Conservation (phyloP, 2,797 vertebrate genomes). For the Arrhamphus sclerolepis region DNA sequence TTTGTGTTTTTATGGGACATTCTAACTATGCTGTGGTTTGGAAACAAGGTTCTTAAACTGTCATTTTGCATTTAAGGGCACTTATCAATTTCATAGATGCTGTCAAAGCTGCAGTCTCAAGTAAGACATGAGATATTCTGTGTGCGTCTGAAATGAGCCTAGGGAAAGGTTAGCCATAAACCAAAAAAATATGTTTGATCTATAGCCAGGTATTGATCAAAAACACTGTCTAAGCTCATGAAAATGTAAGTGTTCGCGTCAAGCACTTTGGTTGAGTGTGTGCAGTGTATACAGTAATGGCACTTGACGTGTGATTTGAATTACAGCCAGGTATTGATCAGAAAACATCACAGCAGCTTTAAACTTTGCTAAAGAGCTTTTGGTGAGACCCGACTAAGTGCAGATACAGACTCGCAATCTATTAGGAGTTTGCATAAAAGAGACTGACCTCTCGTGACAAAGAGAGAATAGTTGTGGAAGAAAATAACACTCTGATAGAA, state of each 20-base stretch:
- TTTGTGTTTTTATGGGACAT: slow-evolving; percentile 68
- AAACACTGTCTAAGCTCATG: slow-evolving; percentile 70
- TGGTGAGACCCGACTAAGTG: slow-evolving; percentile 64
- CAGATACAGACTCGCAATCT: slow-evolving; percentile 61
- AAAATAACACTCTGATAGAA: not conserved
- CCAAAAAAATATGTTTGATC: slow-evolving; percentile 74
- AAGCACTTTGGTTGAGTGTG: slow-evolving; percentile 43
- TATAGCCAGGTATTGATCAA: slow-evolving; percentile 79
- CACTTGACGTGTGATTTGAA: slow-evolving; percentile 69
- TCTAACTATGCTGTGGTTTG: slow-evolving; percentile 49
- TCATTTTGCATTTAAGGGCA: slow-evolving; percentile 77
- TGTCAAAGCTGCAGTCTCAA: slow-evolving; percentile 64
- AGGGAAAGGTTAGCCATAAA: slow-evolving; percentile 71
- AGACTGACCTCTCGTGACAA: slow-evolving; percentile 13
- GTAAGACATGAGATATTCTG: slow-evolving; percentile 69
- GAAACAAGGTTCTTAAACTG: slow-evolving; percentile 77
- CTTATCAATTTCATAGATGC: slow-evolving; percentile 75
- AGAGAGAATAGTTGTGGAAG: slow-evolving; percentile 1
- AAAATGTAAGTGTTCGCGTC: slow-evolving; percentile 53
- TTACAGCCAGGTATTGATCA: slow-evolving; percentile 75
- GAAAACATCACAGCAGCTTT: slow-evolving; percentile 67
- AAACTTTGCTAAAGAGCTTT: slow-evolving; percentile 74
- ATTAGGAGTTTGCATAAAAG: slow-evolving; percentile 56
- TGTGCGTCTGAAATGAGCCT: slow-evolving; percentile 66
- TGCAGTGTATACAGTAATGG: slow-evolving; percentile 58